Conservation (phyloP, 2,888 invertebrate genomes). For the Drosophila multiciliata region DNA sequence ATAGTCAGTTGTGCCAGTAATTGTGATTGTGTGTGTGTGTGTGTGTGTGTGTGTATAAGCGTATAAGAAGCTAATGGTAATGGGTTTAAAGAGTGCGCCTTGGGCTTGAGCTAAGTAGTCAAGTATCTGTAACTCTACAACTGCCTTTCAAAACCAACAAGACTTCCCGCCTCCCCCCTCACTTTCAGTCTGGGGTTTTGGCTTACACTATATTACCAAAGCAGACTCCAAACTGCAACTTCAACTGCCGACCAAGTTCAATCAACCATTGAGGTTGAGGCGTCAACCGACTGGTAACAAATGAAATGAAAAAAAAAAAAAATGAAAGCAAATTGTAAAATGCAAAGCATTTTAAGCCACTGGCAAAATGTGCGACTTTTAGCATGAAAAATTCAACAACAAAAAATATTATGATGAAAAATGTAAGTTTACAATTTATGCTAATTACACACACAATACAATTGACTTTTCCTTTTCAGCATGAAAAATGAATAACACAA, state of each 20-base stretch:
- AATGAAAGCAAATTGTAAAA: conserved; percentile 65
- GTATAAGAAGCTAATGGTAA: conserved; percentile 57
- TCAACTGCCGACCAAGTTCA: conserved; percentile 69
- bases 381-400: conserved; percentile 46
- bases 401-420: conserved; percentile 53
- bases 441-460: conserved; percentile 70
- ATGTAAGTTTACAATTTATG: conserved; percentile 73
- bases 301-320: conserved; percentile 31
- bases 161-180: neutral
- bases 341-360: conserved; percentile 65
- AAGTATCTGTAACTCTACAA: conserved; percentile 35
- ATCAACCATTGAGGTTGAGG: conserved; percentile 76
- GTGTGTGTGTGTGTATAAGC: conserved; percentile 35
- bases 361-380: conserved; percentile 79
- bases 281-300: conserved; percentile 62
- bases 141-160: conserved; percentile 57
- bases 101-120: conserved; percentile 36
- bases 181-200: conserved; percentile 6
- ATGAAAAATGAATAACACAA: neutral
- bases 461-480: conserved; percentile 75
- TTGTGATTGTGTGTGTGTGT: conserved; percentile 11
- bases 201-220: conserved; percentile 44
- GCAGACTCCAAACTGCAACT: conserved; percentile 17
- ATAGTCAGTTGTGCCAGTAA: conserved; percentile 30
- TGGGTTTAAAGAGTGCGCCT: conserved; percentile 41